phyloP scores from a whole-genome alignment of 2,113 vertebrate species.

The Periophthalmodon schlosseri region DNA sequence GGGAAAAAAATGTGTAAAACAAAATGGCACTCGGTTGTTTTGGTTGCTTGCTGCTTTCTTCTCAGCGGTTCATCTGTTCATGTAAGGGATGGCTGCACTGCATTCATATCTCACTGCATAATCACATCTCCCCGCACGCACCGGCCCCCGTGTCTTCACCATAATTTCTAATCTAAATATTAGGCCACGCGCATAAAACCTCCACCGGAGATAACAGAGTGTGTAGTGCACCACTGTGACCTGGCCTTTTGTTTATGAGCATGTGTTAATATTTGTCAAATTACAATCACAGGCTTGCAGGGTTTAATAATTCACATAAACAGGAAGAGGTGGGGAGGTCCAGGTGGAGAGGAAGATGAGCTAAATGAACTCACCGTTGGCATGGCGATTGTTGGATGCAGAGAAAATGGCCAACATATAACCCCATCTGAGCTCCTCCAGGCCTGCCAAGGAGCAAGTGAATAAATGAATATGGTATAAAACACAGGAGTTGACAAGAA shows the following conservation, averaged over 20 bases:
- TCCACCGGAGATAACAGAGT: conserved; percentile 38
- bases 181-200: conserved; percentile 24
- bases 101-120: conserved; percentile 54
- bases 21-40: neutral
- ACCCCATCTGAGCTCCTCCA: conserved; percentile 60
- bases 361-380: conserved; percentile 53
- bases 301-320: conserved; percentile 41
- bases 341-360: conserved; percentile 42
- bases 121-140: conserved; percentile 47
- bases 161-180: conserved; percentile 57
- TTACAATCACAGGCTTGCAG: conserved; percentile 44
- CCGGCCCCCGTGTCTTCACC: conserved; percentile 31
- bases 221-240: conserved; percentile 37
- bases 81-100: conserved; percentile 37
- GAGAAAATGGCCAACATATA: conserved; percentile 57
- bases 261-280: conserved; percentile 68
- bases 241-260: conserved; percentile 59
- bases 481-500: neutral
- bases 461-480: conserved; percentile 55
- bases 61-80: conserved; percentile 41
- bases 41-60: neutral
- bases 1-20: neutral
- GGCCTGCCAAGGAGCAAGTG: conserved; percentile 43
- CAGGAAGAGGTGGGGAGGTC: conserved; percentile 2
- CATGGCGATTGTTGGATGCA: conserved; percentile 56